A percentile compares a stretch with the other conserved stretches of the same genome.
phyloP scores from a whole-genome alignment of 2,888 invertebrate genomes.

The Gastrophysa polygoni region DNA sequence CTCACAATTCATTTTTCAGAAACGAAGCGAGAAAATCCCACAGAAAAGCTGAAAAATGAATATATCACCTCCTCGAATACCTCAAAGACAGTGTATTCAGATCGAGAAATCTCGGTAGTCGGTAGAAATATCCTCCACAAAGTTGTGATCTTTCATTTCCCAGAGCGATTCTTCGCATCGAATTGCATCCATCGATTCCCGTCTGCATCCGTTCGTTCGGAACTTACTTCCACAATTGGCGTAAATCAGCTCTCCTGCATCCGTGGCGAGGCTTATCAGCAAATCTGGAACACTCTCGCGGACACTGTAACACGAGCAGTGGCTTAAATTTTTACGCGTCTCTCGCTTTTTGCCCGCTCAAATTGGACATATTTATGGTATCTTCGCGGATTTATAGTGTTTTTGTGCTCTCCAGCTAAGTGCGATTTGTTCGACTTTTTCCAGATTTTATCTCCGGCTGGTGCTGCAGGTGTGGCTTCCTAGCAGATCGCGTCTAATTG shows the following conservation, averaged over 20 bases:
- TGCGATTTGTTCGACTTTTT: slow-evolving; percentile 36
- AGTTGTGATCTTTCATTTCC: neutral
- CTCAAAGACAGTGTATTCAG: no score
- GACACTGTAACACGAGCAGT: slow-evolving; percentile 36
- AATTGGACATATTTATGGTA: slow-evolving; percentile 46
- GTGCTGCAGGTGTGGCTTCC: slow-evolving; percentile 21
- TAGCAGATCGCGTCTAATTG: slow-evolving; percentile 26
- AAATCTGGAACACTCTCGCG: slow-evolving; percentile 41
- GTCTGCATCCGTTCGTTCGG: slow-evolving; percentile 11
- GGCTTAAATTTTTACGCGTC: slow-evolving; percentile 36
- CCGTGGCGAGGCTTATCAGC: slow-evolving; percentile 41
- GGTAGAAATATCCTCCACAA: no score
- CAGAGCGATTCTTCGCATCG: neutral
- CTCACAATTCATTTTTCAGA: no score
- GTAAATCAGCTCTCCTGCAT: slow-evolving; percentile 37
- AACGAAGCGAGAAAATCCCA: no score
- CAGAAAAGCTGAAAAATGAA: no score
- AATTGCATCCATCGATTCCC: slow-evolving; percentile 24
- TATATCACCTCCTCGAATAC: no score
- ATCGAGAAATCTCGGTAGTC: no score
- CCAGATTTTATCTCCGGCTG: slow-evolving; percentile 24
- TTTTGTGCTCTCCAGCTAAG: slow-evolving; percentile 41
- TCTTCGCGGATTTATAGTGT: slow-evolving; percentile 45
- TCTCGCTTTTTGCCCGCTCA: slow-evolving; percentile 20
- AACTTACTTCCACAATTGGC: slow-evolving; percentile 20